These are phyloP conservation scores for Pelosia muscerda DNA, from an alignment of 2,888 invertebrate species.

Conservation along the genomic window DNA sequence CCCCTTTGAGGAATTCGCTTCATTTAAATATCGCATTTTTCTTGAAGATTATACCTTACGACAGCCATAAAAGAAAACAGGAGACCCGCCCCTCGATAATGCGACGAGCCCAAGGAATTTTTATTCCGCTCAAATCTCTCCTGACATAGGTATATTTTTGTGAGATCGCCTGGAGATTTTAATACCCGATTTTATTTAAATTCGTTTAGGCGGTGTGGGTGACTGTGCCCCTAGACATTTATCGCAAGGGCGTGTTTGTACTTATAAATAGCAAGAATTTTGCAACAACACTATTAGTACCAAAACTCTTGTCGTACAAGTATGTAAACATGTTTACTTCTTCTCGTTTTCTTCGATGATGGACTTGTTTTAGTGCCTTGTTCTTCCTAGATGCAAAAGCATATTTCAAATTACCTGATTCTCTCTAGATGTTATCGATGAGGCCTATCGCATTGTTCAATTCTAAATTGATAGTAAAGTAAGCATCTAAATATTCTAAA, in stretches of 20 bases:
- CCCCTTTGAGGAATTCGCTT: constrained; percentile 82
- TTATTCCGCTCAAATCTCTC: constrained; percentile 86
- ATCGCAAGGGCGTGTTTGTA: constrained; percentile 82
- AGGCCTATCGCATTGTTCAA: neutral
- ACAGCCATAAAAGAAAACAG: constrained; percentile 87
- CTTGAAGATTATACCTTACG: constrained; percentile 87
- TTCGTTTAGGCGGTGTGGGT: constrained; percentile 83
- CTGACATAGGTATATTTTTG: constrained; percentile 86
- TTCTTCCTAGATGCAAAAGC: too few relatives aligned
- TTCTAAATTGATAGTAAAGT: neutral
- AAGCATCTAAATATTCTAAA: neutral
- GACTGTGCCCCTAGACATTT: constrained; percentile 81
- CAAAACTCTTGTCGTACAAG: constrained; percentile 3
- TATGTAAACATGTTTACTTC: neutral
- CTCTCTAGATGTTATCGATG: neutral
- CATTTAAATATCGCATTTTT: constrained; percentile 87
- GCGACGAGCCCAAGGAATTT: constrained; percentile 85
- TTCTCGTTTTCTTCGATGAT: neutral
- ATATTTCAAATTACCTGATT: neutral
- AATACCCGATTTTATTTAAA: constrained; percentile 86
- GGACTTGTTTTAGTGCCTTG: neutral
- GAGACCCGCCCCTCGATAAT: constrained; percentile 83
- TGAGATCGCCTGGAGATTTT: constrained; percentile 84
- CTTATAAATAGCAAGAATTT: constrained; percentile 75
- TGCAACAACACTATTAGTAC: constrained; percentile 42